Evolutionary conservation across 2,113 vertebrate genomes (phyloP).

Genomic region (Catharus fuscescens): DNA sequence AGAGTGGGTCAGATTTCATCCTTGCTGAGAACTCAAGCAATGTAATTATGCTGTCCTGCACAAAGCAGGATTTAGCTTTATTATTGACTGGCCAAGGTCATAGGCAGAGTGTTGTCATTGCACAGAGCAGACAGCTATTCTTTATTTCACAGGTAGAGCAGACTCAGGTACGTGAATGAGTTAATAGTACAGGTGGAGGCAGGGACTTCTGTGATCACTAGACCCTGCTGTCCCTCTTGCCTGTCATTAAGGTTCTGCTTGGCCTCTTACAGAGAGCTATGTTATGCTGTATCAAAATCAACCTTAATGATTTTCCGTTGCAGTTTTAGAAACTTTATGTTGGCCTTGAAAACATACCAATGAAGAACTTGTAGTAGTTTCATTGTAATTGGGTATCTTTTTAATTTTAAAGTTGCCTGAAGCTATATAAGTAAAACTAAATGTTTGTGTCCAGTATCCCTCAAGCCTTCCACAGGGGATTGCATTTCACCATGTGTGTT

Average conservation of each 20-base stretch:
- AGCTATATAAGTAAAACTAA: neutral
- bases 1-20: neutral
- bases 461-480: neutral
- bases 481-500: neutral
- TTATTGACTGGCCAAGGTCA: neutral
- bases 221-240: neutral
- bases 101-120: neutral
- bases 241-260: neutral
- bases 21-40: neutral
- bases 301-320: neutral
- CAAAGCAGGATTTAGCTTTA: neutral
- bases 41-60: neutral
- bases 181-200: neutral
- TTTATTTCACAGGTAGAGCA: neutral
- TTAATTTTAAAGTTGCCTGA: neutral
- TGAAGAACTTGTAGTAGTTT: neutral
- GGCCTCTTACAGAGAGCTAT: neutral
- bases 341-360: neutral
- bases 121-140: neutral
- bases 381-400: neutral
- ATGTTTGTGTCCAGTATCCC: neutral
- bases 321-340: neutral
- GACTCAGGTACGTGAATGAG: neutral
- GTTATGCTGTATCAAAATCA: neutral
- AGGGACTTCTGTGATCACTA: neutral